These are phyloP conservation scores for Zosterops pallidus DNA, from an alignment of 2,113 vertebrate species.

Conservation along the genomic window DNA sequence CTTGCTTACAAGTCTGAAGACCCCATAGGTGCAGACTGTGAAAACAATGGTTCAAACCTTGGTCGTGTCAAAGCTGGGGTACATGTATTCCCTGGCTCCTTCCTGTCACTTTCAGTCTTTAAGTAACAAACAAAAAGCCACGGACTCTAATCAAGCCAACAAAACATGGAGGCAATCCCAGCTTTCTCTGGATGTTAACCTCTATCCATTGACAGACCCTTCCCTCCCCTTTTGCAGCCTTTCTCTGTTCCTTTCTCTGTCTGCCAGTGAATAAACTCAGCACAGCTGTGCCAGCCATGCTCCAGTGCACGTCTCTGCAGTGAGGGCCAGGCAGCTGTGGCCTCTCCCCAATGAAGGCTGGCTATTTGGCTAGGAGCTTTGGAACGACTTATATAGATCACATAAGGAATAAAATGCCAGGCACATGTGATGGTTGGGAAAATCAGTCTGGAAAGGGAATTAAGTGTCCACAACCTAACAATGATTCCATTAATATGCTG, in stretches of 20 bases:
- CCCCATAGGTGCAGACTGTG: accelerated
- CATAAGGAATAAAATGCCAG: neutral
- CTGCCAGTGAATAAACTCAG: neutral
- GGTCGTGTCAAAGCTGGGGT: neutral
- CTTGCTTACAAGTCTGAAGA: neutral
- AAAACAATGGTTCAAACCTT: neutral
- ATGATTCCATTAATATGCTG: neutral
- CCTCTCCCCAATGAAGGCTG: neutral
- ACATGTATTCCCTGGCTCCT: neutral
- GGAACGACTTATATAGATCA: neutral
- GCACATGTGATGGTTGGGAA: neutral
- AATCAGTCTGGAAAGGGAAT: conserved; percentile 37
- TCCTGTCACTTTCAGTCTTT: neutral
- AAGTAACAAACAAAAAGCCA: neutral
- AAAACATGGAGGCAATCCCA: neutral
- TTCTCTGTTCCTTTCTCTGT: neutral
- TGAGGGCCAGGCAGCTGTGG: conserved; percentile 16
- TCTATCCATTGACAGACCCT: neutral
- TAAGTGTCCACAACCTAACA: neutral
- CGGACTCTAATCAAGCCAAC: neutral
- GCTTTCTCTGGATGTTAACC: neutral
- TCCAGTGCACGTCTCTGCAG: neutral
- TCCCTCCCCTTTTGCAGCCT: neutral
- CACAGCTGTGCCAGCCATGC: conserved; percentile 38
- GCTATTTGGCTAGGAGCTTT: neutral